phyloP scores from a whole-genome alignment of 2,113 vertebrate species.

The Urocynchramus pylzowi region DNA sequence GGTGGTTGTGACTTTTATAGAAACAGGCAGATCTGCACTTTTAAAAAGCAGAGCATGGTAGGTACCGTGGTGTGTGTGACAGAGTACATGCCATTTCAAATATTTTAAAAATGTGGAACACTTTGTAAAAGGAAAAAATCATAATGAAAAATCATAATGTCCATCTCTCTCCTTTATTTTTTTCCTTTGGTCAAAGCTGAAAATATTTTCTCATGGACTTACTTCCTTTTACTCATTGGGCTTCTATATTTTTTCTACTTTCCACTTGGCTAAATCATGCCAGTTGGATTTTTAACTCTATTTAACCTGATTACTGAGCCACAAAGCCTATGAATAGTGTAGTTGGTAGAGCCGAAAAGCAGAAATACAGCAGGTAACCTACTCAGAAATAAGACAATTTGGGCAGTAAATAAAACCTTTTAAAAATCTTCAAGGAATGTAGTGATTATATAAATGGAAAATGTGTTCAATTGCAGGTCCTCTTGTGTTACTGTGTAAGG shows the following conservation, averaged over 20 bases:
- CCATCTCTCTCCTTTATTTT: not conserved
- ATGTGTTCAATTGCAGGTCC: not conserved
- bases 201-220: not conserved
- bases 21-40: not conserved
- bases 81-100: not conserved
- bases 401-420: not conserved
- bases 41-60: not conserved
- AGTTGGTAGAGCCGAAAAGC: not conserved
- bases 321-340: not conserved
- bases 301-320: not conserved
- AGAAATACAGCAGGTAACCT: not conserved
- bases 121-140: not conserved
- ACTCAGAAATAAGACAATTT: not conserved
- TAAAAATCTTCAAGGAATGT: not conserved
- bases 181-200: not conserved
- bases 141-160: not conserved
- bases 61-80: not conserved
- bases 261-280: not conserved
- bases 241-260: not conserved
- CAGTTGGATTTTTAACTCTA: constrained; percentile 26
- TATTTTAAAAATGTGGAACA: not conserved
- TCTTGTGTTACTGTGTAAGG: not conserved
- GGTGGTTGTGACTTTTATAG: not conserved
- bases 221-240: not conserved
- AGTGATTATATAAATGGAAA: not conserved